phyloP scores from a whole-genome alignment of 2,888 invertebrate species.

The Tenthredo distinguenda region DNA sequence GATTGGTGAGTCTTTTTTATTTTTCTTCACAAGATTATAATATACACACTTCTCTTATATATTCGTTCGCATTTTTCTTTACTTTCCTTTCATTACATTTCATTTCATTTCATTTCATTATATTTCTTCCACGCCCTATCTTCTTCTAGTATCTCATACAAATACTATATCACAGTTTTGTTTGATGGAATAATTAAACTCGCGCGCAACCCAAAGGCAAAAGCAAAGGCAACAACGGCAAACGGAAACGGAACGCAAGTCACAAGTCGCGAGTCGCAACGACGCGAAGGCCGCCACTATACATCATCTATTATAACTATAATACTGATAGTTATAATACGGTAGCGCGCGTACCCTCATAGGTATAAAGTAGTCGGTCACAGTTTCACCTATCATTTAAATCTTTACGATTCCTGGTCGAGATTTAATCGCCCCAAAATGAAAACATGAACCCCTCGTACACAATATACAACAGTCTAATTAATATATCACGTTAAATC shows the following conservation, averaged over 20 bases:
- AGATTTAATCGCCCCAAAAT: not conserved
- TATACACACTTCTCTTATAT: not conserved
- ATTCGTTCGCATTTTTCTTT: not conserved
- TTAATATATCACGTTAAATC: not conserved
- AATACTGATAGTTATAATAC: not conserved
- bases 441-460: not conserved
- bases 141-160: not conserved
- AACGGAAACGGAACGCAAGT: not conserved
- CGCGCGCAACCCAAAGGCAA: not conserved
- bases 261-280: not conserved
- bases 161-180: not conserved
- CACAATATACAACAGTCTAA: not conserved
- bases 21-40: not conserved
- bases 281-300: not conserved
- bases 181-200: slow-evolving; percentile 11
- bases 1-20: slow-evolving; percentile 22
- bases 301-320: not conserved
- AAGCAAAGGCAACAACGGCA: no score
- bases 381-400: not conserved
- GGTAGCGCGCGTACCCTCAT: not conserved
- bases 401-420: slow-evolving; percentile 1
- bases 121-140: not conserved
- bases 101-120: not conserved
- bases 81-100: not conserved
- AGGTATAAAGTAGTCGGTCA: not conserved